phyloP scores from a whole-genome alignment of 2,888 invertebrate species.

The Spilosoma lubricipeda region DNA sequence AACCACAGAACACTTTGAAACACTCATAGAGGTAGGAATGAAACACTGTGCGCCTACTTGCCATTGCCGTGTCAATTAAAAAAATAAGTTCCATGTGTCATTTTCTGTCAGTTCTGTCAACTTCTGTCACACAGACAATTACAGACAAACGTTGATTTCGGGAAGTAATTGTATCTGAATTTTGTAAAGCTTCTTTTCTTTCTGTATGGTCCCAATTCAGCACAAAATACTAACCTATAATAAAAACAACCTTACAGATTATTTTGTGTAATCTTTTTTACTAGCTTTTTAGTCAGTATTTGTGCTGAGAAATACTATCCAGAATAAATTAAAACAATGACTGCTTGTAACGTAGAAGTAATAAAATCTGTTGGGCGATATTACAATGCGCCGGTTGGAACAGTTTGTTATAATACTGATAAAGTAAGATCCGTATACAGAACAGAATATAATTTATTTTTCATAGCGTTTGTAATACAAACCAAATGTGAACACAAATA shows the following conservation, averaged over 20 bases:
- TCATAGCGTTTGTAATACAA: neutral
- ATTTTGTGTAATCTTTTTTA: neutral
- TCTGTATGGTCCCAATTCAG: neutral
- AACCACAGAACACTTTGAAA: too few relatives aligned
- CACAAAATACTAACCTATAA: neutral
- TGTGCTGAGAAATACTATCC: neutral
- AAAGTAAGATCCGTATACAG: slow-evolving; percentile 65
- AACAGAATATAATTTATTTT: neutral
- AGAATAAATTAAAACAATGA: slow-evolving; percentile 51
- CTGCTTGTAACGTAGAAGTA: slow-evolving; percentile 71
- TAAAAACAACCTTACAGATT: neutral
- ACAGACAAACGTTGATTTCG: too few relatives aligned
- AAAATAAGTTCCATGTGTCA: too few relatives aligned
- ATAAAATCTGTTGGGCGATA: slow-evolving; percentile 85
- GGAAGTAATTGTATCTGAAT: neutral
- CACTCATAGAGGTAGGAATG: too few relatives aligned
- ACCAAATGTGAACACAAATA: neutral
- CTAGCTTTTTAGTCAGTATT: neutral
- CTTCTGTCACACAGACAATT: too few relatives aligned
- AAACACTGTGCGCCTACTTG: too few relatives aligned
- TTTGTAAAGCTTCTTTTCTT: neutral
- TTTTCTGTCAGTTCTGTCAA: too few relatives aligned
- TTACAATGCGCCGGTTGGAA: slow-evolving; percentile 81
- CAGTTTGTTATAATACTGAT: slow-evolving; percentile 84
- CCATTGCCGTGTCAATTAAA: too few relatives aligned